Conservation (phyloP, 2,888 invertebrate species). For the Acronicta psi region DNA sequence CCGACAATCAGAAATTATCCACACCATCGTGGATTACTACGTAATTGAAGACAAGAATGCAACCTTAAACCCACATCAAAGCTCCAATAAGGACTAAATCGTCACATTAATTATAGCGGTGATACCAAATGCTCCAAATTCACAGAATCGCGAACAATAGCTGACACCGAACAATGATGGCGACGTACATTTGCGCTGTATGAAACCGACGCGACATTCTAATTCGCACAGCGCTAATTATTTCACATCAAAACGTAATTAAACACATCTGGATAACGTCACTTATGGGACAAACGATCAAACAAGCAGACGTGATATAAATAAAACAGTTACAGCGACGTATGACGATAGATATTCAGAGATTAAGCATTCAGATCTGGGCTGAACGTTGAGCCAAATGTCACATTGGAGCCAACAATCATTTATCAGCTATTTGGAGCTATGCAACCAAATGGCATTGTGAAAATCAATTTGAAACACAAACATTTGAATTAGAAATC, state of each 20-base stretch:
- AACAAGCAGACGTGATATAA: conserved; percentile 32
- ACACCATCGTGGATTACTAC: conserved; percentile 11
- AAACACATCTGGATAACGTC: conserved; percentile 52
- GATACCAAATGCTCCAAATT: conserved; percentile 41
- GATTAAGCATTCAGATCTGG: conserved; percentile 31
- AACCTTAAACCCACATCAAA: conserved; percentile 14
- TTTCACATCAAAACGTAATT: conserved; percentile 61
- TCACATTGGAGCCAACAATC: neutral
- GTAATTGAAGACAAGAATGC: conserved; percentile 37
- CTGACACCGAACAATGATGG: conserved; percentile 31
- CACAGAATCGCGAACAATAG: conserved; percentile 43
- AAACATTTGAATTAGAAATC: too few species aligned
- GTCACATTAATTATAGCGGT: conserved; percentile 22
- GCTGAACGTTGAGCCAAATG: conserved; percentile 10
- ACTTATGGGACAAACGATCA: conserved; percentile 29
- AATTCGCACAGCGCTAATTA: conserved; percentile 60
- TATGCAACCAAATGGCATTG: too few species aligned
- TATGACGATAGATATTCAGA: conserved; percentile 15
- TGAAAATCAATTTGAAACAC: too few species aligned
- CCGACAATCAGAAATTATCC: neutral
- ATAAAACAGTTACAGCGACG: conserved; percentile 36
- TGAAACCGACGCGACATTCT: conserved; percentile 49
- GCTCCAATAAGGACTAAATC: conserved; percentile 17
- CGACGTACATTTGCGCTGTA: conserved; percentile 38
- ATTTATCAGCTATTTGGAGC: neutral